Conservation (phyloP, 2,888 invertebrate species). For the Drosophila setosimentum region DNA sequence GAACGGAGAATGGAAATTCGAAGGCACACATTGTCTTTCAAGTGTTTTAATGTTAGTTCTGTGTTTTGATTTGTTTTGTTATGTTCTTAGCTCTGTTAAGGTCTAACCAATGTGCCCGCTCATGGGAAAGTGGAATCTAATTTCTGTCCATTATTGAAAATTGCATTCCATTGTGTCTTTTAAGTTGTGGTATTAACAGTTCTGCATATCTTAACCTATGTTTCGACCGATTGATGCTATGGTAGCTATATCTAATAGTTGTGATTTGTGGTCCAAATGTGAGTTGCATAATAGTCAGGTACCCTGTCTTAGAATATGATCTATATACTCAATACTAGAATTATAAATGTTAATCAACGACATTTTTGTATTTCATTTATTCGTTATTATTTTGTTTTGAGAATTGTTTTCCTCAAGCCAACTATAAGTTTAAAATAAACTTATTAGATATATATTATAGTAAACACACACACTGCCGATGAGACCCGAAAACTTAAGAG, state of each 20-base stretch:
- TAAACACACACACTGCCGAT: background rate
- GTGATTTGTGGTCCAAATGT: too few species aligned
- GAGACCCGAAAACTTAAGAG: slow-evolving; percentile 3
- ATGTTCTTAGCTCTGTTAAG: background rate
- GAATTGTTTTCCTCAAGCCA: background rate
- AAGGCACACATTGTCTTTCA: background rate
- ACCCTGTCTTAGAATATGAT: background rate
- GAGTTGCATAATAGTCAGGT: too few species aligned
- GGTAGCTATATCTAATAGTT: too few species aligned
- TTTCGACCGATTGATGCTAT: too few species aligned
- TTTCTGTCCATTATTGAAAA: background rate
- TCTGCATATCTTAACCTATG: too few species aligned
- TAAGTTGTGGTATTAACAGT: background rate
- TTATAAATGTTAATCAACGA: background rate
- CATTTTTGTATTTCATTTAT: background rate
- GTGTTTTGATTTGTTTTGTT: background rate
- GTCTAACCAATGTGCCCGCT: too few species aligned
- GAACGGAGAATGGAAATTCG: background rate
- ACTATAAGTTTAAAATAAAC: background rate
- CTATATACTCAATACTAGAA: too few species aligned
- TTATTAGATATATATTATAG: background rate
- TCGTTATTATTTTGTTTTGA: background rate
- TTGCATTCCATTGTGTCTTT: background rate
- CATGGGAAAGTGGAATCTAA: background rate
- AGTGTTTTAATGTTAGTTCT: background rate